A percentile compares a stretch with the other conserved stretches of the same genome.
phyloP scores from a whole-genome alignment of 2,888 invertebrate genomes.

The Dryocosmus kuriphilus region DNA sequence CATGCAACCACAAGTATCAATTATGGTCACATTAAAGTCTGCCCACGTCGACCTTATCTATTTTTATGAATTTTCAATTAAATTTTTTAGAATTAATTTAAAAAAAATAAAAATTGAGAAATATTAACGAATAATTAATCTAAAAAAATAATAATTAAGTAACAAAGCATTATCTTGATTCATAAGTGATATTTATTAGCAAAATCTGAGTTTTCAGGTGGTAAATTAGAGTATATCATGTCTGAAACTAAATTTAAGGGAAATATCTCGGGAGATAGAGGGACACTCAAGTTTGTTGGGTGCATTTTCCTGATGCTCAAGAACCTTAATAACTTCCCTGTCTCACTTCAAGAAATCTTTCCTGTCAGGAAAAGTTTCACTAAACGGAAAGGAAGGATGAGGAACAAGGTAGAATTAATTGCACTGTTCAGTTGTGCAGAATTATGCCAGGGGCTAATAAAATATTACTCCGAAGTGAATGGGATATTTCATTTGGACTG shows the following conservation, averaged over 20 bases:
- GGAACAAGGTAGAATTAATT: constrained; percentile 30
- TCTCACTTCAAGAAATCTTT: constrained; percentile 20
- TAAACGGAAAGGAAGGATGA: constrained; percentile 30
- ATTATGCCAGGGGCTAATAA: constrained; percentile 32
- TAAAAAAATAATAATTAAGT: too few species aligned
- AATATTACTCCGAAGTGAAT: constrained; percentile 28
- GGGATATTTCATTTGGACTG: constrained; percentile 16
- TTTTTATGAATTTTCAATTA: too few species aligned
- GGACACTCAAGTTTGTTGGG: constrained; percentile 10
- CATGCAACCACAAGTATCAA: not conserved
- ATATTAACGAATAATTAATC: too few species aligned
- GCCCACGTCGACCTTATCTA: too few species aligned
- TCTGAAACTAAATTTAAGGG: not conserved
- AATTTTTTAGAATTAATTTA: too few species aligned
- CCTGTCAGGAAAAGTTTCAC: constrained; percentile 23
- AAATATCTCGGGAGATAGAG: not conserved
- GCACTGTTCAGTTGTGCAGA: constrained; percentile 33
- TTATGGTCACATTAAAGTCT: not conserved
- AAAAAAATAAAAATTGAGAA: too few species aligned
- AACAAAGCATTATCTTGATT: too few species aligned
- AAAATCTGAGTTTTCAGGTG: not conserved
- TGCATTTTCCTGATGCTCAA: not conserved
- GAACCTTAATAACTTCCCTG: constrained; percentile 32
- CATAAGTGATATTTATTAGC: not conserved
- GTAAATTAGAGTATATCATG: not conserved